Evolutionary conservation across 2,888 invertebrate species (phyloP).

Genomic region (Ochropleura leucogaster): DNA sequence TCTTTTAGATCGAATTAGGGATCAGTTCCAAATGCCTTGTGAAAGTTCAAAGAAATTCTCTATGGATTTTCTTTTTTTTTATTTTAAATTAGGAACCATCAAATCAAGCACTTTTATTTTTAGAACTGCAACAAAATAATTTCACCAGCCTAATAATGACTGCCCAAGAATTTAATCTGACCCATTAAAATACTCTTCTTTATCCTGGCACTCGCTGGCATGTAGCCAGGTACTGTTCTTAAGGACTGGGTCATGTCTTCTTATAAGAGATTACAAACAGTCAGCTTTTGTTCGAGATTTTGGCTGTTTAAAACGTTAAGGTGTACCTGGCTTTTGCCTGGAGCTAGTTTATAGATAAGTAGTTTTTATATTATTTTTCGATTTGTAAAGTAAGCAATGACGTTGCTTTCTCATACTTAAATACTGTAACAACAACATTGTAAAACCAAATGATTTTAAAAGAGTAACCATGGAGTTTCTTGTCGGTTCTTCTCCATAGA

Average conservation of each 20-base stretch:
- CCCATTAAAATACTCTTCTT: slow-evolving; percentile 18
- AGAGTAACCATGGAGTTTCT: too few species aligned
- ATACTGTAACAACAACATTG: too few species aligned
- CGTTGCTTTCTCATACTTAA: too few species aligned
- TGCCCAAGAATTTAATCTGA: slow-evolving; percentile 22
- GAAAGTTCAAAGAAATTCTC: background rate
- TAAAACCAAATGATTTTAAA: too few species aligned
- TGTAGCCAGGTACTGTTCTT: slow-evolving; percentile 11
- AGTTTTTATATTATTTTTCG: too few species aligned
- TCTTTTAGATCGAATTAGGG: too few species aligned
- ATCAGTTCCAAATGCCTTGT: background rate
- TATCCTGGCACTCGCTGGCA: slow-evolving; percentile 34
- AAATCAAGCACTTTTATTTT: background rate
- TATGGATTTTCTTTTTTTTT: background rate
- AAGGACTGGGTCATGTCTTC: slow-evolving; percentile 18
- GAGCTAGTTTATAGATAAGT: too few species aligned
- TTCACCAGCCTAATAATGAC: background rate
- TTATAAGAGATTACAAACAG: slow-evolving; percentile 6
- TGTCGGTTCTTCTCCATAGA: too few species aligned
- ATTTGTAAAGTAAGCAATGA: too few species aligned
- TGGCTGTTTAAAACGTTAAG: background rate
- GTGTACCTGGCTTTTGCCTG: background rate
- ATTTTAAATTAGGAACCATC: too few species aligned
- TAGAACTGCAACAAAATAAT: background rate
- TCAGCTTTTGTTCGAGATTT: background rate